Evolutionary conservation across 2,113 vertebrate genomes (phyloP).

Genomic region (Sphaerodactylus townsendi): DNA sequence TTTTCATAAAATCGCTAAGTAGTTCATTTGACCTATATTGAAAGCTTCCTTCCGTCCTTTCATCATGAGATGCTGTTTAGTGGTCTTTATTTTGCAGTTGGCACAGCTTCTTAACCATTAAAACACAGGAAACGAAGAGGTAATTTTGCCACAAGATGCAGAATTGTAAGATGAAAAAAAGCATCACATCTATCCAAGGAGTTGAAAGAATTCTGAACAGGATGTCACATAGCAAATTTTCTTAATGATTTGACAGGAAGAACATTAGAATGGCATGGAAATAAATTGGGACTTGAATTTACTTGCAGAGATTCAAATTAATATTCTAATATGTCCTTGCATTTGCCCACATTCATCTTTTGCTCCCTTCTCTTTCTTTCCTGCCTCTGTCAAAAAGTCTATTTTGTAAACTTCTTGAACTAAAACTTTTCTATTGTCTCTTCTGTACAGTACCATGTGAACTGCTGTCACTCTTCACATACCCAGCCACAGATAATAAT

Average conservation of each 20-base stretch:
- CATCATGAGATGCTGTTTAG: not conserved
- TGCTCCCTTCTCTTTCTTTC: not conserved
- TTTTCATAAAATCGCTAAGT: not conserved
- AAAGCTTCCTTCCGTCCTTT: not conserved
- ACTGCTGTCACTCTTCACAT: not conserved
- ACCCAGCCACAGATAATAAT: not conserved
- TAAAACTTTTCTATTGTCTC: not conserved
- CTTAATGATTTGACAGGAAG: constrained; percentile 35
- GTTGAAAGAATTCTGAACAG: constrained; percentile 34
- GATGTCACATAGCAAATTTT: constrained; percentile 48
- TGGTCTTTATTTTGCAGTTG: not conserved
- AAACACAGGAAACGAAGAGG: constrained; percentile 30
- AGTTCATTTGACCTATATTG: constrained; percentile 36
- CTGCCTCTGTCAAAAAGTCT: not conserved
- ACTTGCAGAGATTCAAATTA: not conserved
- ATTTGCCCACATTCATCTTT: not conserved
- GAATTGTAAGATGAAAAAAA: constrained; percentile 8
- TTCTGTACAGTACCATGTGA: not conserved
- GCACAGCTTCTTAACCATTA: constrained; percentile 34
- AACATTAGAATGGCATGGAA: constrained; percentile 29
- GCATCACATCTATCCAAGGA: not conserved
- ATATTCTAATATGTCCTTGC: not conserved
- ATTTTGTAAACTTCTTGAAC: not conserved
- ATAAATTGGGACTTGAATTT: not conserved
- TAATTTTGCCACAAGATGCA: not conserved